Base-by-base conservation (phyloP, 2,797 vertebrate species). In the Oreochromis mossambicus region DNA sequence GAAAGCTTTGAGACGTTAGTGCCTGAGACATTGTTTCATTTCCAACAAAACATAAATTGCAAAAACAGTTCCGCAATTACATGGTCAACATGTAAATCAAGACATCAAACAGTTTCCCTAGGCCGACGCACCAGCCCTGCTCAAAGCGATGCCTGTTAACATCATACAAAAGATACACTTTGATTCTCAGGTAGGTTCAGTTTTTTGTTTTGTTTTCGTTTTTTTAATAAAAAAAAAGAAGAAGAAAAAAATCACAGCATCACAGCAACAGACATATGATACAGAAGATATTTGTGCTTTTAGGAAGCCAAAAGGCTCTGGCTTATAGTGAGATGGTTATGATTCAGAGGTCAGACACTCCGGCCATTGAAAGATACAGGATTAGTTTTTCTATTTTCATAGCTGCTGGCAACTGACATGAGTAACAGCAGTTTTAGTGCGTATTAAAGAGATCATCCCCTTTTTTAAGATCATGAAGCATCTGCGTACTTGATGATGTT, bases 11-110 rank as follows among this genome's bases (percentile, higher is more conserved):
- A 68, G 36, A 89, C 89, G 68, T 91, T 34, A 83, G 77, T 91
- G 93, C 92, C 95, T 93, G 94, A 95, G 91, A 94, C 58, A 8
- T 84, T 51, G 13, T 78, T 56, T 79, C 26, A 56, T 15, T n/a
- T 36, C 21, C 43, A 84, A 82, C 80, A 75, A 51, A 70, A 83
- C 55, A 19, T 73, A 56, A 86, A 79, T 79, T 83, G 26, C 84
- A 89, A 84, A 89, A 52, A 78, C 73, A 85, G 75, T 79, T 86
- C 77, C 82, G 82, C 86, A 91, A 77, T 92, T 92, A 95, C 94
- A 95, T 94, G 93, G 55, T 95, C 93, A 94, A 95, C 95, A 95
- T 95, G 95, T 94, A 94, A 93, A 90, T 89, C 83, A 85, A 93
- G 91, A 91, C 89, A 86, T 83, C 81, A 80, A 89, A 92, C 84